Conservation (phyloP, 2,888 invertebrate species). For the Yponomeuta plumbellus region DNA sequence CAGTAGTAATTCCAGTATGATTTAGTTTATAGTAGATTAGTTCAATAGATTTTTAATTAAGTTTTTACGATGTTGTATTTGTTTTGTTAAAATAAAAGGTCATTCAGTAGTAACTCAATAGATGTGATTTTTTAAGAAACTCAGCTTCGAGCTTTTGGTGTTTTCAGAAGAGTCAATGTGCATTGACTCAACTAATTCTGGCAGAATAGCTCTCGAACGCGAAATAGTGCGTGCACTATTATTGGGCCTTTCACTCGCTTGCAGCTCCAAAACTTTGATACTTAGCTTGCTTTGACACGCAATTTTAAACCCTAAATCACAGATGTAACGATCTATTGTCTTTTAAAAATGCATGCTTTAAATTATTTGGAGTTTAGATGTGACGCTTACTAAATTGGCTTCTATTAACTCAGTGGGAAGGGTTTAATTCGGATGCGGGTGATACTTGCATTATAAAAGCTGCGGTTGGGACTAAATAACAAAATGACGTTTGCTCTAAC, state of each 20-base stretch:
- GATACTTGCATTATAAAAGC: conserved; percentile 22
- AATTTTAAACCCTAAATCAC: background rate
- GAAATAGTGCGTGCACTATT: conserved; percentile 25
- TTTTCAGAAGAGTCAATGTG: too few relatives aligned
- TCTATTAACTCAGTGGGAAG: background rate
- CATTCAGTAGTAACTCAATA: too few relatives aligned
- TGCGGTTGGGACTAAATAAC: conserved; percentile 5
- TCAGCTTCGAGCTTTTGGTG: too few relatives aligned
- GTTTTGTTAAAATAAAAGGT: too few relatives aligned
- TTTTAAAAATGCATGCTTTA: background rate
- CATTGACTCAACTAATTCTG: too few relatives aligned
- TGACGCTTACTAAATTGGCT: background rate
- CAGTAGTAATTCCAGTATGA: too few relatives aligned
- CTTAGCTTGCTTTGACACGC: background rate
- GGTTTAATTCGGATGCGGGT: background rate
- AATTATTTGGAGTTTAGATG: background rate
- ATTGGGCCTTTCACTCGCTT: conserved; percentile 30
- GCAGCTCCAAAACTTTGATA: conserved; percentile 23
- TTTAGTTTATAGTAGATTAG: too few relatives aligned
- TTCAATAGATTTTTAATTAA: too few relatives aligned
- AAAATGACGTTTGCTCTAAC: conserved; percentile 6
- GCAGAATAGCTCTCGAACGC: background rate
- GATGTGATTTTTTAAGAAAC: too few relatives aligned
- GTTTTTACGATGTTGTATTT: too few relatives aligned
- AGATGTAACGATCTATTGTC: background rate